phyloP scores from a whole-genome alignment of 2,888 invertebrate species.

The Halocaridina rubra region DNA sequence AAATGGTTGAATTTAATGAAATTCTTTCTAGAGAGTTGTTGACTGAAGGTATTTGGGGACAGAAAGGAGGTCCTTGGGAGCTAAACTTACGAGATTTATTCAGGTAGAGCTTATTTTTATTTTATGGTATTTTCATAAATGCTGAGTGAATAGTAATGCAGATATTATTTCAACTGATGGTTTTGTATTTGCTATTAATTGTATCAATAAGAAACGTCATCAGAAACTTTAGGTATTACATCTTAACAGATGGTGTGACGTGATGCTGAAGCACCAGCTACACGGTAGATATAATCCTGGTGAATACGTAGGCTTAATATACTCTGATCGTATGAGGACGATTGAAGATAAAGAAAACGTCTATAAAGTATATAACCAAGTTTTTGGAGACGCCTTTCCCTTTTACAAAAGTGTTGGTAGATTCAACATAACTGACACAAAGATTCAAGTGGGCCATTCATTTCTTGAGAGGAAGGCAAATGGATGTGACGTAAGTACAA shows the following conservation, averaged over 20 bases:
- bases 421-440: constrained; percentile 27
- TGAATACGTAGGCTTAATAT: constrained; percentile 81
- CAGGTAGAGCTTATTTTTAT: constrained; percentile 74
- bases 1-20: constrained; percentile 84
- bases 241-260: constrained; percentile 60
- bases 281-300: constrained; percentile 70
- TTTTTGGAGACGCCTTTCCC: constrained; percentile 71
- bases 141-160: not conserved
- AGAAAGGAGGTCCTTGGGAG: constrained; percentile 92
- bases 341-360: constrained; percentile 81
- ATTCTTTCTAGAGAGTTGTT: constrained; percentile 76
- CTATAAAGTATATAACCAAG: constrained; percentile 69
- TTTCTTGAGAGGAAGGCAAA: constrained; percentile 11
- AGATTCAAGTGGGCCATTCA: constrained; percentile 43
- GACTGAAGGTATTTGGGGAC: constrained; percentile 78
- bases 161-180: not conserved
- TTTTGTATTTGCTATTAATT: not conserved
- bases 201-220: not conserved
- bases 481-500: constrained; percentile 34
- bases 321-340: constrained; percentile 87
- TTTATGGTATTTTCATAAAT: not conserved
- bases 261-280: constrained; percentile 51
- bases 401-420: constrained; percentile 38
- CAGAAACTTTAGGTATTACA: not conserved
- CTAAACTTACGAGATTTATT: constrained; percentile 95